A percentile compares a stretch with the other conserved stretches of the same genome.
phyloP scores from a whole-genome alignment of 2,797 vertebrate species.

The Alcedo atthis region DNA sequence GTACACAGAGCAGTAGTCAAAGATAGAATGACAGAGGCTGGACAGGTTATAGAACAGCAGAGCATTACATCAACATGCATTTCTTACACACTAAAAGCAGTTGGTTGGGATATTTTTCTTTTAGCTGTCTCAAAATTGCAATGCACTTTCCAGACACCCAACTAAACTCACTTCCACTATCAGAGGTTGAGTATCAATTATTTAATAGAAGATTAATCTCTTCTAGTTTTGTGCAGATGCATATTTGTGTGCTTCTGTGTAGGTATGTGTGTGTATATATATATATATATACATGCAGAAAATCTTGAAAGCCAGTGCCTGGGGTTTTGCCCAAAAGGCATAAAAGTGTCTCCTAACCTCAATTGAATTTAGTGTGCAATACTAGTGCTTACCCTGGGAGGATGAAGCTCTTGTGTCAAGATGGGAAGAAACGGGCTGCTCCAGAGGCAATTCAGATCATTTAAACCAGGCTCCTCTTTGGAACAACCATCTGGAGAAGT shows the following conservation, averaged over 20 bases:
- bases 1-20: not conserved
- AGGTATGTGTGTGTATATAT: too few relatives aligned
- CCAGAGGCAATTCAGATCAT: not conserved
- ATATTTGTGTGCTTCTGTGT: not conserved
- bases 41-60: not conserved
- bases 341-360: not conserved
- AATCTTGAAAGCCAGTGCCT: not conserved
- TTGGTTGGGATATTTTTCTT: not conserved
- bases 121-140: not conserved
- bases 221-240: not conserved
- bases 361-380: not conserved
- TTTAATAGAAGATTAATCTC: not conserved
- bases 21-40: not conserved
- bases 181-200: not conserved
- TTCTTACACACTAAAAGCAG: not conserved
- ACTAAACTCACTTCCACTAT: not conserved
- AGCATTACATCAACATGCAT: not conserved
- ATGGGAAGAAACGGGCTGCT: not conserved
- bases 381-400: fast-evolving
- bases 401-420: not conserved
- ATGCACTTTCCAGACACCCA: not conserved
- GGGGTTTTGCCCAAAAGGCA: not conserved
- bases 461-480: not conserved
- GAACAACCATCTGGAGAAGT: not conserved
- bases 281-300: not conserved